Evolutionary conservation across 2,797 vertebrate species (phyloP), one percentile per base, ranked within the genome.

Genomic region (Cheirogaleus major): DNA sequence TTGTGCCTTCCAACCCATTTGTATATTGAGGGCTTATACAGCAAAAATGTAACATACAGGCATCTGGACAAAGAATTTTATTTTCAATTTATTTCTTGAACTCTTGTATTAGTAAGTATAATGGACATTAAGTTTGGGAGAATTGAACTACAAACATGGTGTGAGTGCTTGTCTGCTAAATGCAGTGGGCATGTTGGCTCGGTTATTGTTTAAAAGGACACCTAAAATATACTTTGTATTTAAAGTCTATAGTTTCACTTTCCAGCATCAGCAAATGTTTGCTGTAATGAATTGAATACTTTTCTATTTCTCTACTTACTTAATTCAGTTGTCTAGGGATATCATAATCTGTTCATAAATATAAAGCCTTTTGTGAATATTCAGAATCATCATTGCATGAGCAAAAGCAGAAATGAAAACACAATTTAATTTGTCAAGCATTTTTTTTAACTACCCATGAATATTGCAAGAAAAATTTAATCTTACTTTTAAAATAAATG

Each of bases 281-380:
- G 65, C 61, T 38, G 18, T 85, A 78, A 87, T 87, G 48, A 96
- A 91, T 65, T 76, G 73, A 93, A 94, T 81, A 78, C 7, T 45
- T 73, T 80, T 63, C 27, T 22, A 12, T 94, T 93, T 93, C 43
- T 22, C 52, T 52, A 14, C 9, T 52, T 89, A n/a, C 32, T 96
- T 94, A 88, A 73, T 93, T 94, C 65, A 76, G 30, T 94, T 86
- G 41, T 92, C 91, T 83, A 52, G 91, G 89, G 94, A 96, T 23
- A 67, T 59, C 27, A 96, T 97, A 98, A 97, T 96, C 86, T 93
- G 70, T 93, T 96, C 87, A 96, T 78, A 93, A 97, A 96, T 87
- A 73, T 38, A 32, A 50, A 91, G 61, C 22, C 59, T 92, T 95
- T 80, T 73, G 85, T 93, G 91, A 48, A 63, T 95, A 25, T 41